Base-by-base conservation (phyloP, 1,140 invertebrate species). In the Danaus plexippus region DNA sequence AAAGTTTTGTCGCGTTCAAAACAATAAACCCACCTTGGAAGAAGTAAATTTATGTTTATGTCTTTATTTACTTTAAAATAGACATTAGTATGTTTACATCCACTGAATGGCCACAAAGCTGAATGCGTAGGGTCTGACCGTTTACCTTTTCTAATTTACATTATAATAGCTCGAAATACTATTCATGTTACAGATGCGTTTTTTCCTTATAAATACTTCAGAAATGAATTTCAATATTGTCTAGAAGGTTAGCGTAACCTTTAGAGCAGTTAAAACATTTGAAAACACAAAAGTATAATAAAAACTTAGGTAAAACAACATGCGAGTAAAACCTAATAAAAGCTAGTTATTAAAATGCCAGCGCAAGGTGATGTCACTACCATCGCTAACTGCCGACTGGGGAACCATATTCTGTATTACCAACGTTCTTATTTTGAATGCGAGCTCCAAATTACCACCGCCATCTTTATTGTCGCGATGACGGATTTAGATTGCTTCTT, bases 271-370 rank as follows among this genome's bases (percentile, higher is more conserved):
- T 15, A 15, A 15, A 15, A 15, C 22, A 32, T 32, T 32, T 32
- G 22, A 32, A 32, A 6, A 6, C 22, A 32, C 22, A 32, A 32
- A 32, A 32, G 7, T 32, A 32, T 32, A 5, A 32, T 32, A 32
- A 32, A 32, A 6, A 32, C 4, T 32, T 2, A 32, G 22, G 22
- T 32, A 32, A 32, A 32, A 32, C 7, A 32, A 2, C 22, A 6
- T 2, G 22, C 22, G 22, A 32, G 22, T 32, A 32, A 32, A 32
- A 6, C 4, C 22, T 32, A 32, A 32, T 32, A 32, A 32, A 32
- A 44, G 64, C 61, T 68, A 66, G 70, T 76, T 79, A 80, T 80
- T 69, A 78, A 78, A 77, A 80, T 78, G 71, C 63, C 76, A 73
- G 57, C 15, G 62, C 63, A 58, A 65, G 64, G 65, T 66, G 69